phyloP scores from a whole-genome alignment of 1,140 invertebrate genomes.

The Sinonovacula constricta region DNA sequence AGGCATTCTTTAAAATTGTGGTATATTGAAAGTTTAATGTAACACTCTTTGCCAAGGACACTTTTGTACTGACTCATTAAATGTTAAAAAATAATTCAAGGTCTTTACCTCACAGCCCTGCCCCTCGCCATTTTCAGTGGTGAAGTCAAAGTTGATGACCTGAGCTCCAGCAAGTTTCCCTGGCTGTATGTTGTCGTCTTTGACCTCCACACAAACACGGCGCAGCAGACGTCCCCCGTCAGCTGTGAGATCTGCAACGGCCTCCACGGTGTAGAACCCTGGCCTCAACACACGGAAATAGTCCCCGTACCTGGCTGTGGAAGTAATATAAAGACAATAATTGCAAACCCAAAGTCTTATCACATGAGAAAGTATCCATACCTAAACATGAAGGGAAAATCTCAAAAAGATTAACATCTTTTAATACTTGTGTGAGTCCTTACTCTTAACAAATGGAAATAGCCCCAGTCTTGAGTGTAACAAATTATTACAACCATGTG shows the following conservation, averaged over 20 bases:
- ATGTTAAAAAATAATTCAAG: too few relatives aligned
- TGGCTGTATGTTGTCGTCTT: background rate
- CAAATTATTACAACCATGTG: background rate
- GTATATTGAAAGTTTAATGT: too few relatives aligned
- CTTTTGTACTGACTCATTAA: too few relatives aligned
- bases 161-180: constrained; percentile 21
- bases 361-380: background rate
- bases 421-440: background rate
- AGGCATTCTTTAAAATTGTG: too few relatives aligned
- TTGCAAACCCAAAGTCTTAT: too few relatives aligned
- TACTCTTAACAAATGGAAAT: background rate
- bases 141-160: constrained; percentile 53
- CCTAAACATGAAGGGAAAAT: background rate
- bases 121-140: too few relatives aligned
- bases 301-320: constrained; percentile 84
- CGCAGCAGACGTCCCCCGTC: background rate
- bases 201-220: background rate
- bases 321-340: background rate
- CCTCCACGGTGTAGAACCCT: constrained; percentile 85
- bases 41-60: too few relatives aligned
- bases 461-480: background rate
- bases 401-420: background rate
- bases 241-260: background rate
- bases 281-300: constrained; percentile 94
- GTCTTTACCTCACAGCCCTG: too few relatives aligned